Conservation (phyloP, 2,113 vertebrate genomes). For the Peromyscus polionotus region DNA sequence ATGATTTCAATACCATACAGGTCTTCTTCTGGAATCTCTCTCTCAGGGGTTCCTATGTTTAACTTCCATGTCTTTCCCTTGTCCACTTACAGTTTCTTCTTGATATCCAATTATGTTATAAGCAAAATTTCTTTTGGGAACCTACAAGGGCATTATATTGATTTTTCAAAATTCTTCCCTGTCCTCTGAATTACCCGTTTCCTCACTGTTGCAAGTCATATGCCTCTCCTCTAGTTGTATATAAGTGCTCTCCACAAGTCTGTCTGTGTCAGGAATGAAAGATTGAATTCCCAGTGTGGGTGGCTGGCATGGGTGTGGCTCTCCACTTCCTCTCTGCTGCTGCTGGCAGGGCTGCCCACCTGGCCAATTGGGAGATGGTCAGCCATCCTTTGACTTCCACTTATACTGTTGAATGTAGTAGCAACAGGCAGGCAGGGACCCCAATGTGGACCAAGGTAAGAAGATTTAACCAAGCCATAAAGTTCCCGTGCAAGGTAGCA, state of each 20-base stretch:
- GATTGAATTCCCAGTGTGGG: background rate
- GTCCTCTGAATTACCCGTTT: background rate
- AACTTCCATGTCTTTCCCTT: background rate
- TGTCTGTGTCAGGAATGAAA: slow-evolving; percentile 25
- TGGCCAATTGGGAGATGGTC: background rate
- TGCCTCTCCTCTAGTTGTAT: background rate
- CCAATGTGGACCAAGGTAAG: background rate
- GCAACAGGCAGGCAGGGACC: background rate
- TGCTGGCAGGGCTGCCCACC: background rate
- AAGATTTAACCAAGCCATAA: background rate
- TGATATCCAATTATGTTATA: background rate
- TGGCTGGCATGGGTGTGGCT: background rate
- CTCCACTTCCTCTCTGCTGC: background rate
- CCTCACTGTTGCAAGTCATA: background rate
- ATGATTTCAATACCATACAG: background rate
- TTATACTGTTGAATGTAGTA: background rate
- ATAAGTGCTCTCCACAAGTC: slow-evolving; percentile 16
- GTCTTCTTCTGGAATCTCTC: background rate
- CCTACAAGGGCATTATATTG: background rate
- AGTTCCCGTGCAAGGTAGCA: background rate
- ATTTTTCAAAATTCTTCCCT: background rate
- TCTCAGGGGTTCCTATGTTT: slow-evolving; percentile 21
- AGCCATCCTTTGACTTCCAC: background rate
- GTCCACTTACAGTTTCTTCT: slow-evolving; percentile 3
- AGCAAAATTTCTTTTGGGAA: background rate